Conservation (phyloP, 2,797 vertebrate species). For the Betta splendens region DNA sequence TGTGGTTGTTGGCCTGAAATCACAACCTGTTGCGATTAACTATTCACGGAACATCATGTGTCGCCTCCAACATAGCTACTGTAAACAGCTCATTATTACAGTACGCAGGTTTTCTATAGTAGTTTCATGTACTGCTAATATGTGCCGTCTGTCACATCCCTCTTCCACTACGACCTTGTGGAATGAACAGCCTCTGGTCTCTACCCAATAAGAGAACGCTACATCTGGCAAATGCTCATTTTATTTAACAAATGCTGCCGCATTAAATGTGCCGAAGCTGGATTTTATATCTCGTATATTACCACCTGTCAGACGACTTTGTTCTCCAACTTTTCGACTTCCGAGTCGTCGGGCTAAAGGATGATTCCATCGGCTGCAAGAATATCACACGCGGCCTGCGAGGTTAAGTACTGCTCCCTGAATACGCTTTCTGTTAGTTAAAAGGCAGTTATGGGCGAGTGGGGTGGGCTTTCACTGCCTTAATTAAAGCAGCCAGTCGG, state of each 20-base stretch:
- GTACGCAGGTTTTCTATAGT: no score
- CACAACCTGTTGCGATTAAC: no score
- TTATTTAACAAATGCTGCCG: background rate
- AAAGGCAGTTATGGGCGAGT: conserved; percentile 12
- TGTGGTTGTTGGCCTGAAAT: no score
- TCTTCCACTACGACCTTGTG: no score
- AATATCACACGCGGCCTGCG: conserved; percentile 36
- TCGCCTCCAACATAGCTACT: no score
- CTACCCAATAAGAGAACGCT: background rate
- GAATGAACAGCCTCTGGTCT: no score
- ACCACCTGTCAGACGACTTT: background rate
- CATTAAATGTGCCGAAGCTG: background rate
- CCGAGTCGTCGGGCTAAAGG: background rate
- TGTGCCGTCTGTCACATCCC: no score
- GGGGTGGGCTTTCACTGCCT: conserved; percentile 1
- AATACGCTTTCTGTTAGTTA: conserved; percentile 34
- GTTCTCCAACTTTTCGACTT: conserved; percentile 1
- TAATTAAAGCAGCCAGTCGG: conserved; percentile 46
- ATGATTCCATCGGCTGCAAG: conserved; percentile 18
- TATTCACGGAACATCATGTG: no score
- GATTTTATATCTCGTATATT: background rate
- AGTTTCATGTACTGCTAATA: no score
- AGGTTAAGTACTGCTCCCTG: conserved; percentile 36
- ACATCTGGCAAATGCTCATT: background rate
- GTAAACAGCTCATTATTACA: no score